Base-by-base conservation (phyloP, 2,888 invertebrate species). In the Lochmaea capreae region DNA sequence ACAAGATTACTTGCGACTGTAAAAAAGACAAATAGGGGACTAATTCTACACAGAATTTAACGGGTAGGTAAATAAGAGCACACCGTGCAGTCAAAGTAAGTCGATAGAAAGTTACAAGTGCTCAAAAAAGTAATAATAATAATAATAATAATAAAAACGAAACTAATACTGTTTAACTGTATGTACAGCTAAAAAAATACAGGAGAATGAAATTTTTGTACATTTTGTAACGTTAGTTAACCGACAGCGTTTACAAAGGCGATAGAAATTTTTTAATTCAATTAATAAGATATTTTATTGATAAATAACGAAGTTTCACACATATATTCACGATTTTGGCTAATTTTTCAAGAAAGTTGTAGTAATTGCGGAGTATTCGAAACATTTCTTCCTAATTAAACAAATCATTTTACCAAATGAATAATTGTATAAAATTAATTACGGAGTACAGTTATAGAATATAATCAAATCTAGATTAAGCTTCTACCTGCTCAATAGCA, bases 71-170 rank as follows among this genome's bases (percentile, higher is more conserved):
- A 73, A 76, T 63, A 67, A 74, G 75, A 79, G 79, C 78, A 80
- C 81, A 82, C 80, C 81, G 83, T 83, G 83, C 82, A 82, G 70
- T 63, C 79, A 80, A 74, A 77, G 72, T 66, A 71, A 75, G 80
- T 84, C 84, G 84, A 85, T 85, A 85, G 84, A 85, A 85, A 84
- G 84, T 85, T 85, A 85, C 82, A 83, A 81, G 83, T 84, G 83
- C 83, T 83, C 82, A 67, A 79, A 80, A 80, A 79, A 79, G 77
- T 77, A 79, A 78, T 78, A 79, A 79, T 77, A 75, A 76, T 68
- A 66, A 66, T 66, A 67, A 67, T 43, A 42, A 54, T 54, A 54
- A 52, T 52, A 74, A 77, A 79, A 79, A 76, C 75, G 72, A 71
- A 72, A 75, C 76, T 75, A 79, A 76, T 74, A 75, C 16, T 65